phyloP scores from a whole-genome alignment of 2,113 vertebrate species.

The Hydrolagus affinis region DNA sequence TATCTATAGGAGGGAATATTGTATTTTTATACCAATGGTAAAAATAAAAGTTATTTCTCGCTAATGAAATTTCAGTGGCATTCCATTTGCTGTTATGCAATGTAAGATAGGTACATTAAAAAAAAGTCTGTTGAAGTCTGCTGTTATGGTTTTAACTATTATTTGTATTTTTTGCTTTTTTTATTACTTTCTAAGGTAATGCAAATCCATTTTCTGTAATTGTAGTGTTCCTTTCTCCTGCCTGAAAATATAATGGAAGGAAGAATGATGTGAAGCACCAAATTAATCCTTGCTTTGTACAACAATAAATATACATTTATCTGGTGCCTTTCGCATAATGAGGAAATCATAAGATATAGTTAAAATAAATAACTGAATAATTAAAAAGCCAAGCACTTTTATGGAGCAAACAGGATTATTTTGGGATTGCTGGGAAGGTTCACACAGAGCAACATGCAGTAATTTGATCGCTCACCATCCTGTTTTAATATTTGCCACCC shows the following conservation, averaged over 20 bases:
- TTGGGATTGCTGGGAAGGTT: background rate
- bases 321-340: background rate
- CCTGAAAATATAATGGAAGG: background rate
- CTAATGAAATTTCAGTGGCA: no score
- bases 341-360: background rate
- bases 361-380: background rate
- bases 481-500: background rate
- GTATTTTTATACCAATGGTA: no score
- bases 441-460: background rate
- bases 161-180: background rate
- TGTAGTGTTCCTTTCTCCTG: background rate
- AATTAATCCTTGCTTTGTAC: background rate
- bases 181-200: no score
- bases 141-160: background rate
- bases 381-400: background rate
- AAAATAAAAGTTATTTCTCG: no score
- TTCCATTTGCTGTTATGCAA: no score
- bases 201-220: background rate
- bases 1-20: no score
- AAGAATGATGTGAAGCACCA: background rate
- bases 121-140: background rate
- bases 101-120: no score
- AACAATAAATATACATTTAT: background rate
- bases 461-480: background rate
- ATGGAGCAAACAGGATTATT: background rate